Base-by-base conservation (phyloP, 1,140 invertebrate species). In the Papilio aristodemus region DNA sequence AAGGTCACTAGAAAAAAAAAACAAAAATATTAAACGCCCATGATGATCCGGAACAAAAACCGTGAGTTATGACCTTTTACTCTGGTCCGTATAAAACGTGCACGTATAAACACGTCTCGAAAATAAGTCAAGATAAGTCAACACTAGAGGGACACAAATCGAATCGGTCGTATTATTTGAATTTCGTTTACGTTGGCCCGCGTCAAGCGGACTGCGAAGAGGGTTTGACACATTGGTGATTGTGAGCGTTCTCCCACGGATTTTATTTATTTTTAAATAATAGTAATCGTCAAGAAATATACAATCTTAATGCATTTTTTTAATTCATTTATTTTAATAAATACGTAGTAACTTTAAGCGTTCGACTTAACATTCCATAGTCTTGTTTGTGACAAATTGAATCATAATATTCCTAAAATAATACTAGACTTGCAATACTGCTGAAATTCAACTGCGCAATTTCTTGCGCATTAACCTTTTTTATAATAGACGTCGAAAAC, bases 141-240 rank as follows among this genome's bases (percentile, higher is more conserved):
- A 60, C 59, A 39, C 8, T 32, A 17, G 38, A 22, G 60, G 63
- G 63, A 60, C 37, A 68, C 50, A 32, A 60, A 68, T 41, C 37
- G 54, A 59, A 43, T 68, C 67, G 57, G 43, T 57, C 63, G 60
- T 67, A 32, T 71, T 71, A 68, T 71, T 71, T 68, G 70, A 71
- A 68, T 71, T 71, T 71, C 70, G 67, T 71, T 71, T 68, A 71
- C 58, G 66, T 68, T 58, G 38, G 59, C 70, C 70, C 70, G 37
- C 57, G 67, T 71, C 70, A 68, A 57, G 22, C 46, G 60, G 41
- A 39, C 54, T 62, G 14, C 68, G 58, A 76, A 64, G 71, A 77
- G 75, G 75, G 72, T 74, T 67, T 74, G 70, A 77, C 75, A 74
- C 67, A 68, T 75, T 66, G 60, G 67, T 71, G 69, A 76, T 76